Evolutionary conservation across 2,888 invertebrate genomes (phyloP).

Genomic region (Stenodera caucasica): DNA sequence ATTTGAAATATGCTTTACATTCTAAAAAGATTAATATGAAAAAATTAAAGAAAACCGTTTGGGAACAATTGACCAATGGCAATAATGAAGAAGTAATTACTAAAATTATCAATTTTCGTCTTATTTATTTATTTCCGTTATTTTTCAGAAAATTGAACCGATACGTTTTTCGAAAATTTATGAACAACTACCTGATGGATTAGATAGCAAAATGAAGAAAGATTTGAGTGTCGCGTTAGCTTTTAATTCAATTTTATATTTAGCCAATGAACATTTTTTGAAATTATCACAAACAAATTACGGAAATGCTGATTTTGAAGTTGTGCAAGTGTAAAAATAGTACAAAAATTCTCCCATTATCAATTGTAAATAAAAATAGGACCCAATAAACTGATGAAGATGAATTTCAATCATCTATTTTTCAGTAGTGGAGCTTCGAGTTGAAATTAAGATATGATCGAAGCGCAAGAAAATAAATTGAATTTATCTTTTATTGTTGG

Average conservation of each 20-base stretch:
- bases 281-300: slow-evolving; percentile 57
- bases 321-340: slow-evolving; percentile 36
- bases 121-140: slow-evolving; percentile 4
- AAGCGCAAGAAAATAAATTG: no score
- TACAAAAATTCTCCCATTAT: no score
- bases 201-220: slow-evolving; percentile 66
- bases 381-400: no score
- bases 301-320: slow-evolving; percentile 60
- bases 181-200: slow-evolving; percentile 59
- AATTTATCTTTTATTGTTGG: neutral
- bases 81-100: slow-evolving; percentile 42
- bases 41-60: slow-evolving; percentile 75
- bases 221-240: slow-evolving; percentile 78
- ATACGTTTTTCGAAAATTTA: slow-evolving; percentile 62
- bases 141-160: slow-evolving; percentile 35
- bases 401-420: no score
- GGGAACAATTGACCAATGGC: slow-evolving; percentile 58
- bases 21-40: slow-evolving; percentile 89
- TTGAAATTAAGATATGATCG: no score
- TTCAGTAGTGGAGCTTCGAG: no score
- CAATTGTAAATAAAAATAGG: no score
- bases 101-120: slow-evolving; percentile 35
- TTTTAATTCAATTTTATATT: slow-evolving; percentile 78
- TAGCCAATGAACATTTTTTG: slow-evolving; percentile 79
- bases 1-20: slow-evolving; percentile 77